phyloP scores from a whole-genome alignment of 2,797 vertebrate genomes.

The Xenops minutus region DNA sequence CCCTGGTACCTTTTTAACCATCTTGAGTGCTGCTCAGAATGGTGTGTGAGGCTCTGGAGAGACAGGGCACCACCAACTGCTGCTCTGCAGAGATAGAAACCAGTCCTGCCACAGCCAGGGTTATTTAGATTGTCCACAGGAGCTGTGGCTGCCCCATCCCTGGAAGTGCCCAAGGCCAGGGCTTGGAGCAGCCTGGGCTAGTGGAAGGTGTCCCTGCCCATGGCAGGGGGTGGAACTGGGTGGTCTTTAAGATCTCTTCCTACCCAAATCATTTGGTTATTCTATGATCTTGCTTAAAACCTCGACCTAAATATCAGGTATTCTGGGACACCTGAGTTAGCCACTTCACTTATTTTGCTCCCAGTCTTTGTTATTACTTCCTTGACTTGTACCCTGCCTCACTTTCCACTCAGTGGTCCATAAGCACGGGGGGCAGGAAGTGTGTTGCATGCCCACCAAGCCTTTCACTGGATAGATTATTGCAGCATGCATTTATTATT shows the following conservation, averaged over 20 bases:
- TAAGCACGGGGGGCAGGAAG: neutral
- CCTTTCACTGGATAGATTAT: neutral
- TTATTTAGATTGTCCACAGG: neutral
- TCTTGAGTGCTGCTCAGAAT: neutral
- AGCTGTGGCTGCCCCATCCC: neutral
- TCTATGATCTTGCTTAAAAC: neutral
- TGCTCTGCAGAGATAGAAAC: neutral
- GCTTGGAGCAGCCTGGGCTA: neutral
- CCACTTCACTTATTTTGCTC: neutral
- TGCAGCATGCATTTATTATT: slow-evolving; percentile 54
- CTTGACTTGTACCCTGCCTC: neutral
- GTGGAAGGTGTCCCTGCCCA: neutral
- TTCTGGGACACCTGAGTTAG: neutral
- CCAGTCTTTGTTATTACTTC: neutral
- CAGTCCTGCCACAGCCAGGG: neutral
- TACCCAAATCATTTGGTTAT: neutral
- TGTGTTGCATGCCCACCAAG: neutral
- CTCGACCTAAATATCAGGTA: neutral
- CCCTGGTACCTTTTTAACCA: neutral
- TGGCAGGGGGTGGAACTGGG: neutral
- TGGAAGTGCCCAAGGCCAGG: neutral
- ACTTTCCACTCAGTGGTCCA: neutral
- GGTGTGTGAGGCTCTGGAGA: neutral
- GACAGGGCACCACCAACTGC: neutral
- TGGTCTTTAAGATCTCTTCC: neutral